Percentiles rank a stretch among this genome's conserved stretches.
phyloP scores from a whole-genome alignment of 2,888 invertebrate species.

The Drosophila algonquin region DNA sequence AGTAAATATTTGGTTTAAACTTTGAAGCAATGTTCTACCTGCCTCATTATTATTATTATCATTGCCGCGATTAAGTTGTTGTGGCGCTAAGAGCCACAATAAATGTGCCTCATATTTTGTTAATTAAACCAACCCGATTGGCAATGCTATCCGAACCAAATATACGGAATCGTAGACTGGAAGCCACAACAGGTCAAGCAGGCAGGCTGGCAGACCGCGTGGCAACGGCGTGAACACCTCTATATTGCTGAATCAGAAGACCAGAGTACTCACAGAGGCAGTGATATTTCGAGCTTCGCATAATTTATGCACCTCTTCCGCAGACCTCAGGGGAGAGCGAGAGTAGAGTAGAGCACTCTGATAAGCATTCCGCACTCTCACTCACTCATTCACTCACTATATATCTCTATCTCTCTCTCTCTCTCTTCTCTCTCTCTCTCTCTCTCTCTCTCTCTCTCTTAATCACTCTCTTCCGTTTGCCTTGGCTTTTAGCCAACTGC shows the following conservation, averaged over 20 bases:
- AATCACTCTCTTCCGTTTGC: neutral
- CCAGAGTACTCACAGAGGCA: conserved; percentile 36
- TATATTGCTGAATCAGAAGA: conserved; percentile 2
- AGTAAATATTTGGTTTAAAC: conserved; percentile 27
- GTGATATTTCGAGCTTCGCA: conserved; percentile 35
- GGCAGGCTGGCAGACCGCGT: conserved; percentile 12
- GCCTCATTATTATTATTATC: conserved; percentile 1
- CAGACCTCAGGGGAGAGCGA: conserved; percentile 4
- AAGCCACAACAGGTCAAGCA: neutral
- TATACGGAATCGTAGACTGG: neutral
- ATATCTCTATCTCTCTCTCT: neutral
- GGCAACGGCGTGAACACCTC: conserved; percentile 27
- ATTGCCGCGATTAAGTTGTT: conserved; percentile 24
- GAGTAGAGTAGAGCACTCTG: neutral
- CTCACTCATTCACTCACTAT: neutral
- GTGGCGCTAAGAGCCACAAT: conserved; percentile 10
- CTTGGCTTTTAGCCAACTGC: conserved; percentile 57
- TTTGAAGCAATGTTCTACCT: neutral
- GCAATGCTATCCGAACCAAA: neutral
- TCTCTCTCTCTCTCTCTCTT: neutral
- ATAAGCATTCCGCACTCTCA: conserved; percentile 28
- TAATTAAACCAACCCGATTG: conserved; percentile 25
- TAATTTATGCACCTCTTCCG: conserved; percentile 64
- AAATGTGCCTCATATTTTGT: conserved; percentile 20
- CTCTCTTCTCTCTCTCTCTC: conserved; percentile 1